Base-by-base conservation (phyloP, 2,113 vertebrate species). In the Phodopus roborovskii region DNA sequence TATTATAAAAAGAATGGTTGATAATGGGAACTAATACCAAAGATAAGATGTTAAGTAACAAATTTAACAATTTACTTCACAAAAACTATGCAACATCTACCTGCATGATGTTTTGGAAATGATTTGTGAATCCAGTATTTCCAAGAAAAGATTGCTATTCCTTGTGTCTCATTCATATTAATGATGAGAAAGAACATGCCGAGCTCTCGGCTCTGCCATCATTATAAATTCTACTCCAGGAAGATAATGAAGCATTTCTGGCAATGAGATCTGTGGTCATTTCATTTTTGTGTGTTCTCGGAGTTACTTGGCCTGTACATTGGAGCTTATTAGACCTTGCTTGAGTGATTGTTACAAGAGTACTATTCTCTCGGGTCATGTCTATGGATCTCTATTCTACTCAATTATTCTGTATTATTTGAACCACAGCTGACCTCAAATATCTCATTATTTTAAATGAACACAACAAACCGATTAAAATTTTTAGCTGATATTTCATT, bases 131-230 rank as follows among this genome's bases (percentile, higher is more conserved):
- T 33, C 28, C 0, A 1, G 6, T 20, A 81, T 95, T 86, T 77
- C 73, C 50, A 91, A 39, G 45, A 48, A 45, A 88, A 92, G 53
- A 13, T 70, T 64, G n/a, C 89, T 91, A 4, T 95, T 94, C 83
- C 86, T 70, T 12, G 36, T 93, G 36, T 87, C 87, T 96, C 92
- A 93, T 95, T 88, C 83, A 96, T 96, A 94, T 95, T 96, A 96
- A 96, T 95, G 42, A 92, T 42, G 71, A 36, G 70, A 12, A 92
- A 83, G 79, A 93, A 77, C 68, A 94, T 26, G 22, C 19, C 62
- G 36, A 82, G 60, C 60, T 90, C 56, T 93, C 84, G 58, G 28
- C 36, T 92, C 94, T 91, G 13, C 62, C 48, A 53, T 96, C n/a
- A 96, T 96, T 97, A 96, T 81, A 92, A 92, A 93, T 95, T 89